Evolutionary conservation across 2,888 invertebrate genomes (phyloP).

Genomic region (Myopa testacea): DNA sequence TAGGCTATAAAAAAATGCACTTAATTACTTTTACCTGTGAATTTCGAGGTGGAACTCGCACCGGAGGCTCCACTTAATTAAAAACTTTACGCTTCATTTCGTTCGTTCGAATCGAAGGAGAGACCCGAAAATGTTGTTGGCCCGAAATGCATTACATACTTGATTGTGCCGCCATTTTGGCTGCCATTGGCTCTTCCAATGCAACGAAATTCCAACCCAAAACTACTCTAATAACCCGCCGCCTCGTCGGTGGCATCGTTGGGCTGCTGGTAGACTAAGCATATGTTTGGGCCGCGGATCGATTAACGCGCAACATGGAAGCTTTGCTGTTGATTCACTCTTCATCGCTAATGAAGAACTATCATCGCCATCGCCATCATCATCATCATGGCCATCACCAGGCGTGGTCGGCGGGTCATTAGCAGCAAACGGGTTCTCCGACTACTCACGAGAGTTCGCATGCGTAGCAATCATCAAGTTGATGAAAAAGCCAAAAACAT

Average conservation of each 20-base stretch:
- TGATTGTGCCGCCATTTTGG: slow-evolving; percentile 28
- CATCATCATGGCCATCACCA: background rate
- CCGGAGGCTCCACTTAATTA: slow-evolving; percentile 9
- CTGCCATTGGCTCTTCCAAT: slow-evolving; percentile 13
- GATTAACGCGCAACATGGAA: slow-evolving; percentile 31
- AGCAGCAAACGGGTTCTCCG: background rate
- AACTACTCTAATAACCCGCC: background rate
- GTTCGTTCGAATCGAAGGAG: background rate
- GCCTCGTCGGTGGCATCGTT: too few relatives aligned
- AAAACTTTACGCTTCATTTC: slow-evolving; percentile 21
- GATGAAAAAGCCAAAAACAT: background rate
- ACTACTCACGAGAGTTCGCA: slow-evolving; percentile 11
- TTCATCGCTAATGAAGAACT: background rate
- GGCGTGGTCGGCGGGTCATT: slow-evolving; percentile 3
- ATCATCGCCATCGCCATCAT: background rate
- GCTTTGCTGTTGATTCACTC: slow-evolving; percentile 24
- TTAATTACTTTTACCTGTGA: background rate
- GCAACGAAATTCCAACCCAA: background rate
- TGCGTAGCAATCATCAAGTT: slow-evolving; percentile 14
- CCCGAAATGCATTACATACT: background rate
- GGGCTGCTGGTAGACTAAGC: background rate
- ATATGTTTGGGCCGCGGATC: background rate
- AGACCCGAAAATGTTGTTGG: background rate
- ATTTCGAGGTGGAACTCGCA: too few relatives aligned
- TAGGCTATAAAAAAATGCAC: background rate